Percentiles rank a stretch among this genome's conserved stretches.
These are phyloP conservation scores for Pimpla rufipes DNA, from an alignment of 2,888 invertebrate genomes.

Conservation along the genomic window DNA sequence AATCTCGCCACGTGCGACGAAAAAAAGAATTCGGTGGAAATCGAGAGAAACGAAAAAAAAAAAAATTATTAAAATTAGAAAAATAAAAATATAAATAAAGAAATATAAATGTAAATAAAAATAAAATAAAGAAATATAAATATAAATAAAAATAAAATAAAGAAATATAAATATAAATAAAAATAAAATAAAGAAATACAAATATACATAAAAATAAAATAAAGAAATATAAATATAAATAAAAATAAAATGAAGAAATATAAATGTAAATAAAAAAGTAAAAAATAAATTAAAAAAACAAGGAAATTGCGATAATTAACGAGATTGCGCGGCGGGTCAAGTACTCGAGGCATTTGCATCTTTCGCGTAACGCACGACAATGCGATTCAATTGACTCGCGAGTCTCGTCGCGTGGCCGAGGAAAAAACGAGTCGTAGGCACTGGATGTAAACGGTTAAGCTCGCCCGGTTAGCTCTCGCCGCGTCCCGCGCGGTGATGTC, in stretches of 20 bases:
- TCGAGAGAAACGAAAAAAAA: neutral
- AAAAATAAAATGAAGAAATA: too few relatives aligned
- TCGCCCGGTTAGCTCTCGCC: neutral
- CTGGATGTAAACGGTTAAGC: neutral
- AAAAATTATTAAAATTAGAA: neutral
- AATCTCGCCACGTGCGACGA: too few relatives aligned
- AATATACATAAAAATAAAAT: too few relatives aligned
- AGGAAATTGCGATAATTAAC: neutral
- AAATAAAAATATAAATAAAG: neutral
- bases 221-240: too few relatives aligned
- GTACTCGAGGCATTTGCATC: neutral
- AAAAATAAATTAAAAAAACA: too few relatives aligned
- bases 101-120: too few relatives aligned
- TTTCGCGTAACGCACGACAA: neutral
- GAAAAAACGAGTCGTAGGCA: neutral
- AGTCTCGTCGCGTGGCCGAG: neutral
- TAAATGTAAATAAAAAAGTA: too few relatives aligned
- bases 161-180: too few relatives aligned
- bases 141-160: too few relatives aligned
- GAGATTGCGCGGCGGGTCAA: neutral
- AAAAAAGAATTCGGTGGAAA: neutral
- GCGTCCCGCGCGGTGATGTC: conserved; percentile 50
- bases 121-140: too few relatives aligned
- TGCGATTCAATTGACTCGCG: neutral
- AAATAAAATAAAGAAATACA: too few relatives aligned